Base-by-base conservation (phyloP, 2,113 vertebrate genomes). In the Otocyon megalotis region DNA sequence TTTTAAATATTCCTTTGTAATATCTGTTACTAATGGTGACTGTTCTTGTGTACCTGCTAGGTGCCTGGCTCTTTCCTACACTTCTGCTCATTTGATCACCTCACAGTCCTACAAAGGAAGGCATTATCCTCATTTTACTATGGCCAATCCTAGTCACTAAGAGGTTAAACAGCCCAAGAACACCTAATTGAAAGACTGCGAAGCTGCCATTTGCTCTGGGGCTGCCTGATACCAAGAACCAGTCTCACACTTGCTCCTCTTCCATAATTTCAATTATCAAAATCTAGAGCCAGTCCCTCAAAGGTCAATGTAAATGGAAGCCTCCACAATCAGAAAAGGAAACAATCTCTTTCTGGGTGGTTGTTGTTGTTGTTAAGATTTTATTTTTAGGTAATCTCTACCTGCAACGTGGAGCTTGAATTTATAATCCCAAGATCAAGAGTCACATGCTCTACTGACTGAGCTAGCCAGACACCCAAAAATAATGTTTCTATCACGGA, bases 1-100 rank as follows among this genome's bases (percentile, higher is more conserved):
- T 90, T 91, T 89, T 85, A 82, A 88, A 54, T 72, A 90, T 71
- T 86, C 89, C 20, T 37, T 56, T 19, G 20, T 69, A 79, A 48
- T 74, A 80, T 43, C 30, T 54, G n/a, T 62, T 90, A 87, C 48
- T 37, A 94, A 62, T 3, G 93, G 54, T 63, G 71, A 56, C 8
- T 22, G 32, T 82, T 88, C 62, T 7, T 88, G 8, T 80, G 26
- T 54, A 77, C 28, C 50, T 50, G 30, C 35, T 28, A 35, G 77
- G 43, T 77, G 13, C 7, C 63, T 65, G 15, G 72, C 32, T 72
- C 58, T 69, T 53, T n/a, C 15, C 69, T n/a, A n/a, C 24, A 79
- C 3, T 88, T 60, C 87, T 67, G 58, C 6, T 86, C 92, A 83
- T 28, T 22, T 91, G 63, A 84, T 74, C 43, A 54, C 48, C 58